phyloP scores from a whole-genome alignment of 2,888 invertebrate genomes.

The Drosophila falleni region DNA sequence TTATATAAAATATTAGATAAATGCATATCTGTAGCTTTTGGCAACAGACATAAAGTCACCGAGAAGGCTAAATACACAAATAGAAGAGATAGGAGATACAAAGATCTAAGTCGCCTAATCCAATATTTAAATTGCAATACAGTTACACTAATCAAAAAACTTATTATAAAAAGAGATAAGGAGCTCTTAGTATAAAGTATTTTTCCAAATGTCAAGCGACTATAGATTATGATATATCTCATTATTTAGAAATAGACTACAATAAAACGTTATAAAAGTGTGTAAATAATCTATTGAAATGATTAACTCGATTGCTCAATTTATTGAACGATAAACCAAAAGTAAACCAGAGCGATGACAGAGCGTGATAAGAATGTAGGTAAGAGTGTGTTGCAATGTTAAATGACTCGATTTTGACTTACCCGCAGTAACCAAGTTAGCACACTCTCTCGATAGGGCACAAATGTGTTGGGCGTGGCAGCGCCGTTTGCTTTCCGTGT shows the following conservation, averaged over 20 bases:
- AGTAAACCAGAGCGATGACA: slow-evolving; percentile 37
- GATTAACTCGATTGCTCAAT: slow-evolving; percentile 16
- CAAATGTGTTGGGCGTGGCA: slow-evolving; percentile 86
- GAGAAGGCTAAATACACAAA: neutral
- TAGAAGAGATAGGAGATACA: neutral
- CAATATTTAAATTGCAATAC: slow-evolving; percentile 1
- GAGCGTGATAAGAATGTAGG: slow-evolving; percentile 26
- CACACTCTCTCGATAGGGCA: slow-evolving; percentile 93
- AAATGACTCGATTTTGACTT: slow-evolving; percentile 80
- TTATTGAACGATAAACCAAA: slow-evolving; percentile 11
- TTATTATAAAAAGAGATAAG: neutral
- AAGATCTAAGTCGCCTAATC: neutral
- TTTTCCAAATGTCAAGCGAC: neutral
- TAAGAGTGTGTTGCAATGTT: slow-evolving; percentile 15
- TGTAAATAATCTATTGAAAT: slow-evolving; percentile 12
- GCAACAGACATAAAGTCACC: neutral
- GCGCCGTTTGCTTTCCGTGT: slow-evolving; percentile 83
- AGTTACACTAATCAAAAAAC: neutral
- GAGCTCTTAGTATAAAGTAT: neutral
- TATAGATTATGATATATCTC: neutral
- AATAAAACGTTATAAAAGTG: slow-evolving; percentile 12
- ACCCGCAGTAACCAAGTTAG: slow-evolving; percentile 92
- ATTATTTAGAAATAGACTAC: neutral
- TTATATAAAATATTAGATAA: neutral
- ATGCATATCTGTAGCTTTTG: neutral